A percentile compares a stretch with the other conserved stretches of the same genome.
Conservation (phyloP, 2,797 vertebrate species). For the Betta splendens region DNA sequence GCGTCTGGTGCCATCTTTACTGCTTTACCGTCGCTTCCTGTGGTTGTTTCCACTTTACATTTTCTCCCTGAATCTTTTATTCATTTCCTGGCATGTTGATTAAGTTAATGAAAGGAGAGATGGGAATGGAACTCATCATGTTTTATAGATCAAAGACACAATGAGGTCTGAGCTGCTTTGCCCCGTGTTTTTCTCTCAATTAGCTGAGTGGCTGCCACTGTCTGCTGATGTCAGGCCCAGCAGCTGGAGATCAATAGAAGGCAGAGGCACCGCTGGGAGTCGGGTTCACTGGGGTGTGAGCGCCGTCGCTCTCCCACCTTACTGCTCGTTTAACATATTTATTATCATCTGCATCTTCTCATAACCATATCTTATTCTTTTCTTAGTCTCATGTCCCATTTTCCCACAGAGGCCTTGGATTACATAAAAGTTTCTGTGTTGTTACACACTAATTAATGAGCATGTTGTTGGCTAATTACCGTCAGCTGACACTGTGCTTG, state of each 20-base stretch:
- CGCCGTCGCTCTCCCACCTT: slow-evolving; percentile 1
- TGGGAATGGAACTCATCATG: slow-evolving; percentile 54
- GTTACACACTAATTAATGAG: slow-evolving; percentile 39
- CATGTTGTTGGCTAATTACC: slow-evolving; percentile 46
- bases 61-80: slow-evolving; percentile 59
- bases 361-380: background rate
- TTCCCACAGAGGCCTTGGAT: slow-evolving; percentile 24
- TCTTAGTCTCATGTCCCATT: background rate
- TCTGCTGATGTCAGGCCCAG: background rate
- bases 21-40: slow-evolving; percentile 34
- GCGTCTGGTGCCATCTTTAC: too few species aligned
- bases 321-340: slow-evolving; percentile 8
- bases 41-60: slow-evolving; percentile 48
- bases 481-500: slow-evolving; percentile 31
- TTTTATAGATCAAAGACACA: slow-evolving; percentile 74
- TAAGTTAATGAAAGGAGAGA: slow-evolving; percentile 61
- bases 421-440: slow-evolving; percentile 39
- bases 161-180: slow-evolving; percentile 51
- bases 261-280: slow-evolving; percentile 18
- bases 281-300: slow-evolving; percentile 8
- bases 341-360: slow-evolving; percentile 9
- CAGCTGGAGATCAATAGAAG: slow-evolving; percentile 28
- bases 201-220: slow-evolving; percentile 46
- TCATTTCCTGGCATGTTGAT: slow-evolving; percentile 50
- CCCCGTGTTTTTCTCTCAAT: slow-evolving; percentile 49